phyloP scores from a whole-genome alignment of 2,888 invertebrate genomes.

The Halictus quadricinctus region DNA sequence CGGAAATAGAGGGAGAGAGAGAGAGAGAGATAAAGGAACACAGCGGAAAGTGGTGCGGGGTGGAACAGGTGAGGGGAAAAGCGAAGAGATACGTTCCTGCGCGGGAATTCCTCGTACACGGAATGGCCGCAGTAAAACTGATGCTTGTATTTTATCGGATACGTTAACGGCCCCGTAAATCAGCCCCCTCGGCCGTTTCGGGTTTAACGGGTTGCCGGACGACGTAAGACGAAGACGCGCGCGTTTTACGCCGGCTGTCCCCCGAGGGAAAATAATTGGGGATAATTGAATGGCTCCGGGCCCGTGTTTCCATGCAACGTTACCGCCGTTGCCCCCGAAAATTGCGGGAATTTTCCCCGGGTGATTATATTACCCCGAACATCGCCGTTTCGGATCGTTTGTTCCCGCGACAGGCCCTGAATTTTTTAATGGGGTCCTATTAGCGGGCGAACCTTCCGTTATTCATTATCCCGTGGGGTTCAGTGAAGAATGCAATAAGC shows the following conservation, averaged over 20 bases:
- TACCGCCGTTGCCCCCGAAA: neutral
- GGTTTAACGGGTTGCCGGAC: constrained; percentile 70
- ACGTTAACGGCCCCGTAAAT: constrained; percentile 79
- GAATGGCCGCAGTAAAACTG: constrained; percentile 75
- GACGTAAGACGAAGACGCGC: constrained; percentile 69
- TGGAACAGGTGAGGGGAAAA: constrained; percentile 34
- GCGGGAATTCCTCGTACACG: constrained; percentile 43
- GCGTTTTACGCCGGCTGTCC: constrained; percentile 19
- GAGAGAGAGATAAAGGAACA: neutral
- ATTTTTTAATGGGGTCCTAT: neutral
- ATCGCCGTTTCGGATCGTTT: neutral
- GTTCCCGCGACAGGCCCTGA: neutral
- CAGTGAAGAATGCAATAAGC: neutral
- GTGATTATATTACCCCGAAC: neutral
- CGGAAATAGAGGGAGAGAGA: neutral
- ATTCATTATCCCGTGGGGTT: neutral
- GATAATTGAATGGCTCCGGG: constrained; percentile 7
- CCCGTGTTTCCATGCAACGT: neutral
- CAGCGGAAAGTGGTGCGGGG: constrained; percentile 26
- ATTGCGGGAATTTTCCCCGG: neutral
- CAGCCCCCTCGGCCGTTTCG: constrained; percentile 74
- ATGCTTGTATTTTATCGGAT: constrained; percentile 79
- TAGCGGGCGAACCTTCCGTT: neutral
- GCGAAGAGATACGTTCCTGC: constrained; percentile 47
- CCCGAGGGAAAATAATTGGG: constrained; percentile 18